A percentile compares a stretch with the other conserved stretches of the same genome.
Evolutionary conservation across 2,797 vertebrate genomes (phyloP).

Genomic region (Macroramphosus scolopax): DNA sequence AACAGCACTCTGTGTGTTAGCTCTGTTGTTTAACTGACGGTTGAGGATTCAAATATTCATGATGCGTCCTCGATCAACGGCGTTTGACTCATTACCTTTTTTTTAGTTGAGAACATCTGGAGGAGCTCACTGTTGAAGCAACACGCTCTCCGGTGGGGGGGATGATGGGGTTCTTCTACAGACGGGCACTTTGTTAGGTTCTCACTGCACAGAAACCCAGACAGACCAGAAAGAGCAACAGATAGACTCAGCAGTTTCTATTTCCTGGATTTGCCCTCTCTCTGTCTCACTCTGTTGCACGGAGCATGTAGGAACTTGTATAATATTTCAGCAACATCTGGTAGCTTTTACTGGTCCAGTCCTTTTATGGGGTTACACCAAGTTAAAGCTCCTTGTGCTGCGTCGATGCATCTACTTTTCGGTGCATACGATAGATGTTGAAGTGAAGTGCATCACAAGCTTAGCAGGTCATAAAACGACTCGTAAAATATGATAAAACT

Average conservation of each 20-base stretch:
- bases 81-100: conserved; percentile 42
- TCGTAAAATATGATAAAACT: conserved; percentile 1
- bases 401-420: conserved; percentile 33
- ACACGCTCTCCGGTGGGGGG: conserved; percentile 45
- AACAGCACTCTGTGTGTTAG: conserved; percentile 35
- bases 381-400: conserved; percentile 43
- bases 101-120: conserved; percentile 54
- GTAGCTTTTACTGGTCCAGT: conserved; percentile 66
- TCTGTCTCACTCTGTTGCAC: conserved; percentile 44
- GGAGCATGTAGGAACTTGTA: conserved; percentile 68
- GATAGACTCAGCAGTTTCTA: conserved; percentile 65
- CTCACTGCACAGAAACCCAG: conserved; percentile 49
- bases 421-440: conserved; percentile 5
- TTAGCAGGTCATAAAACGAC: too few species aligned
- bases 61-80: conserved; percentile 32
- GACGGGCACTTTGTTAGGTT: conserved; percentile 61
- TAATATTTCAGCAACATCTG: conserved; percentile 74
- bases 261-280: conserved; percentile 66
- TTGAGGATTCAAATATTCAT: conserved; percentile 22
- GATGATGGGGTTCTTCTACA: conserved; percentile 43
- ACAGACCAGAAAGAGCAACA: conserved; percentile 52
- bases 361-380: conserved; percentile 58
- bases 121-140: conserved; percentile 39
- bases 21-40: conserved; percentile 12
- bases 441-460: too few species aligned